Base-by-base conservation (phyloP, 2,888 invertebrate genomes). In the Marasmarcha lunaedactyla region DNA sequence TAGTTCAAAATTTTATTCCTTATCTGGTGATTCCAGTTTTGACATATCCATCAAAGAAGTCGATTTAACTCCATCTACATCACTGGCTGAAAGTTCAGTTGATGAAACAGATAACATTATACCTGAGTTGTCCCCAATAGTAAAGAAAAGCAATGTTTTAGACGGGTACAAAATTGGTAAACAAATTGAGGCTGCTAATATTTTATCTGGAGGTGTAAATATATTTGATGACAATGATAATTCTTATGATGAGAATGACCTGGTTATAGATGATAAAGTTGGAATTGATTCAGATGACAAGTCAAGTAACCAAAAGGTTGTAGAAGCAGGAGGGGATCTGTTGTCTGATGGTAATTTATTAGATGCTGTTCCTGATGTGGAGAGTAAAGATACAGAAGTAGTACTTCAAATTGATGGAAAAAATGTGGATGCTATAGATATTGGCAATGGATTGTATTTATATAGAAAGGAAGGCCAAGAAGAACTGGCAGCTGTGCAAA, bases 211-310 rank as follows among this genome's bases (percentile, higher is more conserved):
- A 9, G 83, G 81, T 44, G 83, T 84, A 11, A 67, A 78, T 41
- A 84, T 84, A 40, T 84, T 84, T 57, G 84, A 84, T 49, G 81
- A 83, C 43, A 81, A 78, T 61, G 83, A 84, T n/a, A 83, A 78
- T 50, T 84, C 84, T 4, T 77, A 72, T 54, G 84, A 84, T 50
- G 84, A 77, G 1, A 62, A 79, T 51, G 83, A 83, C 45, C 62
- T 84, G 12, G 78, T 84, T 13, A 84, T 84, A 41, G 84, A 84
- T 60, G 84, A 84, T 44, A 77, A 77, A 59, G 67, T 57, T 4
- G n/a, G 12, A 11, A 34, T 34, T 5, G 64, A 66, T n/a, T 43
- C 58, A 9, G 73, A 73, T 40, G 73, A 73, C 1, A 77, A 74
- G 45, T 50, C 54, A 4, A 33, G 53, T 1, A 64, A 67, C 15